Evolutionary conservation across 2,113 vertebrate genomes (phyloP), one percentile per base, ranked within the genome.

Genomic region (Nannospalax galili): DNA sequence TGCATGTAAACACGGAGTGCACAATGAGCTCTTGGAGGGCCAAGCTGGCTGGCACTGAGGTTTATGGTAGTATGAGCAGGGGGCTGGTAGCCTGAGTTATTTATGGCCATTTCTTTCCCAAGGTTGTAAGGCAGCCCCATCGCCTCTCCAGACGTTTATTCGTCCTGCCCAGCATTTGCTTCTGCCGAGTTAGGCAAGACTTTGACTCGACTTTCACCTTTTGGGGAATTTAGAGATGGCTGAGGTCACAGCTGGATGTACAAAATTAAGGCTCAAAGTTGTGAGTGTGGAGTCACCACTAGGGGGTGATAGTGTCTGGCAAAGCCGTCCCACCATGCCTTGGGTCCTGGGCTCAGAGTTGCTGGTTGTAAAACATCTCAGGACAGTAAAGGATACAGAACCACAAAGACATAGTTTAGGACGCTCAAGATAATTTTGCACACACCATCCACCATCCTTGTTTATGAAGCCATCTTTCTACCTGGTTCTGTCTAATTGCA

Each of bases 1-100:
- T 98, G 95, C 93, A 16, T 95, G 97, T 98, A 98, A 98, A 97
- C 96, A 98, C 32, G 48, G 94, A 96, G 96, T 90, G 94, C 84
- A 97, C 96, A 95, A 60, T 88, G 95, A 96, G 97, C 97, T 97
- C 80, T 45, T 56, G 81, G 94, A 95, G 90, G 96, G 81, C 91
- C 72, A 84, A 73, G 73, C 96, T 85, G 95, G 77, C 91, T 95
- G 92, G 67, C 85, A 88, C 37, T 7, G 67, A 90, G 84, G 84
- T 75, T 35, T 74, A 69, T 35, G 42, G 74, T 56, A 37, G 80
- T 12, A 30, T 24, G 32, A 77, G 74, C 48, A 84, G 35, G 67
- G 70, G 73, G 65, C 56, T 42, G 42, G 3, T 28, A 10, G 42
- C n/a, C 0, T 3, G 11, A 79, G 56, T 37, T 69, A 15, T 81